phyloP scores from a whole-genome alignment of 1,140 invertebrate genomes.

The Drosophila mauritiana region DNA sequence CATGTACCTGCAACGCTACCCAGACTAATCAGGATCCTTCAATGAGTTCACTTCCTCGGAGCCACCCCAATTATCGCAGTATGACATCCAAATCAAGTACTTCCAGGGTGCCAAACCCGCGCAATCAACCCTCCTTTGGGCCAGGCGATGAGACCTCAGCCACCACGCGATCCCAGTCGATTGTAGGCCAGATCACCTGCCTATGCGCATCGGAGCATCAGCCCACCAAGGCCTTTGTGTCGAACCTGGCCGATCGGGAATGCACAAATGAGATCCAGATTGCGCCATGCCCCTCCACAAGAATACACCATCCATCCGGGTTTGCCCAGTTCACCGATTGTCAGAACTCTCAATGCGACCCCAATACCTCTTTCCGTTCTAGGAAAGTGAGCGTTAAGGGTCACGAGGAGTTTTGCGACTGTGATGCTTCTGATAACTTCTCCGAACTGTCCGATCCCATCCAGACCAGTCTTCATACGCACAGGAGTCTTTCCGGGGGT shows the following conservation, averaged over 20 bases:
- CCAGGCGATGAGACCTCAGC: constrained; percentile 42
- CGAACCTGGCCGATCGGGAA: neutral
- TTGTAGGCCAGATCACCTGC: constrained; percentile 58
- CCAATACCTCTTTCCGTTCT: neutral
- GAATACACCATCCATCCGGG: constrained; percentile 14
- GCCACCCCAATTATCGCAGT: neutral
- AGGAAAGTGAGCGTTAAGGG: neutral
- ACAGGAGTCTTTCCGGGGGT: constrained; percentile 9
- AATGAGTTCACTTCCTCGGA: neutral
- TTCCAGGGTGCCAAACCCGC: neutral
- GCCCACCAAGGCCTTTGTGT: neutral
- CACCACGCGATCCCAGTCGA: constrained; percentile 47
- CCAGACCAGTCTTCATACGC: constrained; percentile 16
- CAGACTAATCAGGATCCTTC: neutral
- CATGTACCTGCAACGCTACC: neutral
- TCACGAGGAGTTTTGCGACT: constrained; percentile 8
- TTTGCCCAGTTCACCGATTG: neutral
- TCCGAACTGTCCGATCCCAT: neutral
- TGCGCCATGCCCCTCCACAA: constrained; percentile 1
- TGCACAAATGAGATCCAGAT: neutral
- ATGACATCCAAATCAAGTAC: neutral
- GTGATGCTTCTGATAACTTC: neutral
- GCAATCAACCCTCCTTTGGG: constrained; percentile 30
- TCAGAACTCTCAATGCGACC: neutral
- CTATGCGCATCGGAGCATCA: constrained; percentile 29